phyloP scores from a whole-genome alignment of 2,113 vertebrate species.

The Probosciger aterrimus region DNA sequence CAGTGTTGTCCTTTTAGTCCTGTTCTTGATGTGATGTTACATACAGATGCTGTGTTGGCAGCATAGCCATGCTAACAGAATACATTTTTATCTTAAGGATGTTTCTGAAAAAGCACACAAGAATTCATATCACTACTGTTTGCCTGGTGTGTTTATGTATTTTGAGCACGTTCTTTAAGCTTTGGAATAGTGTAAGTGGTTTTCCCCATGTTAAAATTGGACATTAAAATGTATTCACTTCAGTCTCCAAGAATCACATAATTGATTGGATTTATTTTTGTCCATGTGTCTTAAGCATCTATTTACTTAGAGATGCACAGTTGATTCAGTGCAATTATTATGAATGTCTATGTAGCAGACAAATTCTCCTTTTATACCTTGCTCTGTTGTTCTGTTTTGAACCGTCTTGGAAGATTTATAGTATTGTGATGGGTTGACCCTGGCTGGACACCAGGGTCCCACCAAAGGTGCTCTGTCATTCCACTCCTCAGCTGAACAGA shows the following conservation, averaged over 20 bases:
- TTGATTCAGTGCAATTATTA: neutral
- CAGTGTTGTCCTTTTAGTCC: neutral
- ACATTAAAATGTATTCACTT: neutral
- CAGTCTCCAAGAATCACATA: neutral
- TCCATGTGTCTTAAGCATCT: neutral
- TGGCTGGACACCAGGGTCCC: neutral
- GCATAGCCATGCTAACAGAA: rapidly evolving
- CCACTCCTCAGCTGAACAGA: neutral
- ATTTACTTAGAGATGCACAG: neutral
- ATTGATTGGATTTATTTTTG: neutral
- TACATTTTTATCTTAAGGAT: neutral
- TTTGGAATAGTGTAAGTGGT: neutral
- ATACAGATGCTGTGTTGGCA: neutral
- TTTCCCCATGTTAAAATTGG: neutral
- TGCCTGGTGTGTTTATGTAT: neutral
- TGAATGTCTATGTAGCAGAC: neutral
- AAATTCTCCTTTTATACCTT: neutral
- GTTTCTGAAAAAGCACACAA: neutral
- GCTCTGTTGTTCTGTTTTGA: neutral
- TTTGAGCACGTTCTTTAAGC: neutral
- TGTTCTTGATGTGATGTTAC: neutral
- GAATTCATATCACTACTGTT: neutral
- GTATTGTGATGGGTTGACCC: neutral
- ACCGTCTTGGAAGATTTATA: neutral
- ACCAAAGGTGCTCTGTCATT: neutral